Evolutionary conservation across 1,140 invertebrate genomes (phyloP), one percentile per base, ranked within the genome.

Genomic region (Drosophila sturtevanti): DNA sequence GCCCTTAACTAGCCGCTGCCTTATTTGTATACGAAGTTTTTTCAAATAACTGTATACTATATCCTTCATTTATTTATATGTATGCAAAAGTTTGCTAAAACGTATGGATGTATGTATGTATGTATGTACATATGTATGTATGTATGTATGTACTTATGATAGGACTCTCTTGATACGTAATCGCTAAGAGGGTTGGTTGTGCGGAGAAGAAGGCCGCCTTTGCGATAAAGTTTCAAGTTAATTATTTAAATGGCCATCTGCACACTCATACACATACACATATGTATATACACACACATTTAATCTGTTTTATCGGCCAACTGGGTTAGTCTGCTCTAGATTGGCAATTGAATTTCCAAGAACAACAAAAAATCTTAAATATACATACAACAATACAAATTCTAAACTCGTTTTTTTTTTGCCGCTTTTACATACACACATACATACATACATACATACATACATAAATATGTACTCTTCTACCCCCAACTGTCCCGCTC

Each of bases 181-280:
- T 82, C 76, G 64, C 72, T 72, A 65, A 64, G n/a, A 16, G 21
- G 1, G 27, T n/a, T 22, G 18, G 16, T n/a, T n/a, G n/a, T n/a
- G n/a, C n/a, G n/a, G 38, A 18, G 52, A 0, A 16, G 41, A 62
- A 63, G 73, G 34, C 80, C 72, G 68, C 77, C 65, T 81, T 73
- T 78, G 77, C 70, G 55, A 72, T 86, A 63, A 76, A 68, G 81
- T 82, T 81, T 72, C 64, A 81, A 80, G 70, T 78, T 87, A 74
- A 65, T 67, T 79, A 72, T 75, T 75, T 75, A 78, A 86, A 87
- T 81, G 81, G 69, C 72, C 70, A 51, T 41, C 21, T 18, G 72
- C 81, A 81, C 48, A 66, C 51, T 60, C 11, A 31, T 52, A 69
- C 37, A 51, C 51, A 56, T 4, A 55, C 27, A 68, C n/a, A n/a